phyloP scores from a whole-genome alignment of 1,140 invertebrate species.

The Cardiocondyla obscurior region DNA sequence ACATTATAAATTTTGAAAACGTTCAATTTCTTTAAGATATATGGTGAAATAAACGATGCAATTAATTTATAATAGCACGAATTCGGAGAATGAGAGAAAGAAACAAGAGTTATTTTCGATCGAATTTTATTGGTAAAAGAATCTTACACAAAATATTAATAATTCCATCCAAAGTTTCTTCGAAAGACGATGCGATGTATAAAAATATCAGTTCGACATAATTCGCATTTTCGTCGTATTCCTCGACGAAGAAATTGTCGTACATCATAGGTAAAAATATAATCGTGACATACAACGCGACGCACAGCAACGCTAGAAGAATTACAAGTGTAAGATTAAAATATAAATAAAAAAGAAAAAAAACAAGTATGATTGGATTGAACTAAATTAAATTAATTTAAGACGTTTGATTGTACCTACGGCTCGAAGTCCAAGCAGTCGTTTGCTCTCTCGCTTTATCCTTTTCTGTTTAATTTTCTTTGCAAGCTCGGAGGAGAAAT shows the following conservation, averaged over 20 bases:
- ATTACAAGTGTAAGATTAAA: background rate
- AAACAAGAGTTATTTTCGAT: slow-evolving; percentile 11
- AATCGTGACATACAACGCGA: slow-evolving; percentile 72
- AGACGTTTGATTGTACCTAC: slow-evolving; percentile 69
- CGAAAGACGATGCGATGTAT: slow-evolving; percentile 75
- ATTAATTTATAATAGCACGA: too few relatives aligned
- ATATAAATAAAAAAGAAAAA: too few relatives aligned
- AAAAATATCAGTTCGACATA: slow-evolving; percentile 74
- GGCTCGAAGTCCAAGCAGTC: slow-evolving; percentile 66
- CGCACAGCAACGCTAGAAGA: slow-evolving; percentile 73
- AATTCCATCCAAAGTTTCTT: slow-evolving; percentile 73
- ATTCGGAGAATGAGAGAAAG: too few relatives aligned
- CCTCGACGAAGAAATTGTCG: slow-evolving; percentile 75
- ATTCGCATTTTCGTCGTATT: slow-evolving; percentile 70
- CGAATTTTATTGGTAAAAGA: slow-evolving; percentile 75
- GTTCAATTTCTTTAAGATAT: too few relatives aligned
- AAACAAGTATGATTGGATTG: too few relatives aligned
- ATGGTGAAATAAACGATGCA: too few relatives aligned
- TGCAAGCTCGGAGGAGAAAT: slow-evolving; percentile 15
- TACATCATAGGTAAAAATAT: slow-evolving; percentile 75
- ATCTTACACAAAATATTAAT: slow-evolving; percentile 68
- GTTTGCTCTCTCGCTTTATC: slow-evolving; percentile 55
- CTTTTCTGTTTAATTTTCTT: slow-evolving; percentile 51
- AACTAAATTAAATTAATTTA: too few relatives aligned
- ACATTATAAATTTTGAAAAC: slow-evolving; percentile 63